Percentiles rank a stretch among this genome's conserved stretches.
These are phyloP conservation scores for Anarsia innoxiella DNA, from an alignment of 2,888 invertebrate species.

Conservation along the genomic window DNA sequence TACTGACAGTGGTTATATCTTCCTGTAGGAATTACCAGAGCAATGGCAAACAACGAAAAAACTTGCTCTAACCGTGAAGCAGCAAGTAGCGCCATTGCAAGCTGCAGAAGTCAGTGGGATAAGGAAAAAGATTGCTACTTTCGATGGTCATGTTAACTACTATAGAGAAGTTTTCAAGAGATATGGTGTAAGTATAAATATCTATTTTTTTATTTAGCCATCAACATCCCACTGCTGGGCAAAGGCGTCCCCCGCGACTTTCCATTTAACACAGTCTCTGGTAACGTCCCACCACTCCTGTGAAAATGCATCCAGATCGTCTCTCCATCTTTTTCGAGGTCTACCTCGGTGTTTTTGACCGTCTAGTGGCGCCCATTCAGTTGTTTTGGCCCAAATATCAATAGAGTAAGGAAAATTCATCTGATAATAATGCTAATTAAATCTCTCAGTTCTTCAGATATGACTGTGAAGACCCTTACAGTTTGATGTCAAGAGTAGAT, in stretches of 20 bases:
- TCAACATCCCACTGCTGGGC: no score
- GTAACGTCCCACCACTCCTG: no score
- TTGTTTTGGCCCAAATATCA: no score
- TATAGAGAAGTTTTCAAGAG: slow-evolving; percentile 93
- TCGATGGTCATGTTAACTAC: slow-evolving; percentile 87
- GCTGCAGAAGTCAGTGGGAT: slow-evolving; percentile 95
- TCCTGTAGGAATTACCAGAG: slow-evolving; percentile 90
- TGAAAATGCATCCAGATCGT: no score
- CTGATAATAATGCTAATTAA: no score
- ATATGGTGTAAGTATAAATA: slow-evolving; percentile 68
- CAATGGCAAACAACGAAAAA: slow-evolving; percentile 97
- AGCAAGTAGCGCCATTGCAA: slow-evolving; percentile 95
- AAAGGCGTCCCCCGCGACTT: no score
- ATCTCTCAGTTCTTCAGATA: slow-evolving; percentile 80
- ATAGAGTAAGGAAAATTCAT: no score
- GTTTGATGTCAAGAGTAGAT: slow-evolving; percentile 85
- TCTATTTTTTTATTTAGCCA: no score
- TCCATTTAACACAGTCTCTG: no score
- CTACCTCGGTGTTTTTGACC: no score
- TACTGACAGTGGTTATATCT: not conserved
- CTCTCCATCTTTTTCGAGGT: no score
- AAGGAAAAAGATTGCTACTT: slow-evolving; percentile 87
- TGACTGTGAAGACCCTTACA: slow-evolving; percentile 83
- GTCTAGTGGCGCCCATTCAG: no score
- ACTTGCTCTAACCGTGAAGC: slow-evolving; percentile 91